phyloP scores from a whole-genome alignment of 2,888 invertebrate species.

The Pinctada fucata region DNA sequence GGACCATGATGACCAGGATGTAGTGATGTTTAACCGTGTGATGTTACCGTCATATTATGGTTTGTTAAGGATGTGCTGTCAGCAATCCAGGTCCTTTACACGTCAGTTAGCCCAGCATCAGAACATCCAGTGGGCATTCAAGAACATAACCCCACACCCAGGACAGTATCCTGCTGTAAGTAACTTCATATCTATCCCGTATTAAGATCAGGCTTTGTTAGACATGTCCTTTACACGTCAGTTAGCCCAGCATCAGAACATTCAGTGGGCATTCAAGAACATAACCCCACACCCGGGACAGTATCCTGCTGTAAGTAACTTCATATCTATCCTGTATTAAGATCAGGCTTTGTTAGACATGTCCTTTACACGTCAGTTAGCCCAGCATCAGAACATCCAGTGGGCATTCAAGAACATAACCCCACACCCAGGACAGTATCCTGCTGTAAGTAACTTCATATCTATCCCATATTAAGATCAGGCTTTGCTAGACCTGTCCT shows the following conservation, averaged over 20 bases:
- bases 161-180: conserved; percentile 89
- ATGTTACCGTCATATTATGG: conserved; percentile 92
- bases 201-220: too few relatives aligned
- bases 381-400: conserved; percentile 95
- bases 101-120: conserved; percentile 93
- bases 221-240: conserved; percentile 88
- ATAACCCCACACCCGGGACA: conserved; percentile 97
- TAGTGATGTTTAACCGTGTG: conserved; percentile 93
- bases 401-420: conserved; percentile 98
- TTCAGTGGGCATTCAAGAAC: conserved; percentile 97
- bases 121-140: conserved; percentile 97
- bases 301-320: conserved; percentile 83
- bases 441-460: conserved; percentile 79
- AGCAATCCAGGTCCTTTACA: conserved; percentile 90
- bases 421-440: conserved; percentile 95
- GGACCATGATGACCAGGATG: conserved; percentile 97
- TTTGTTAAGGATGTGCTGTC: conserved; percentile 91
- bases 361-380: conserved; percentile 89
- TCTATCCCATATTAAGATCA: too few relatives aligned
- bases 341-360: too few relatives aligned
- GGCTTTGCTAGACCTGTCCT: too few relatives aligned
- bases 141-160: conserved; percentile 96
- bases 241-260: conserved; percentile 93
- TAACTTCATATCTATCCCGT: conserved; percentile 2
- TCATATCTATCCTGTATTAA: not conserved